Evolutionary conservation across 2,888 invertebrate genomes (phyloP).

Genomic region (Aphodius granarius): DNA sequence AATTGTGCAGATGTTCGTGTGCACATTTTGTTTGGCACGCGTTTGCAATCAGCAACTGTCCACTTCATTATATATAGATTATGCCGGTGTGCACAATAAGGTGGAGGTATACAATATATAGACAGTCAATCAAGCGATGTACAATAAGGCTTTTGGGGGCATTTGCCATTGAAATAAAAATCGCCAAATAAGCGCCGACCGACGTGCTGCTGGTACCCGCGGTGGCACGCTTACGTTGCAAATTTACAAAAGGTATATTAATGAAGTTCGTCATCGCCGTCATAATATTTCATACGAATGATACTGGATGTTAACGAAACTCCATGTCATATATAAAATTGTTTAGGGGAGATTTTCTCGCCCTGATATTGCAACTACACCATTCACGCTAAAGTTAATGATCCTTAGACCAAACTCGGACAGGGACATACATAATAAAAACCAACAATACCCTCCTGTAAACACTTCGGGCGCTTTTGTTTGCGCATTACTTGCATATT

Average conservation of each 20-base stretch:
- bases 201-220: neutral
- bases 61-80: neutral
- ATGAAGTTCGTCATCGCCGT: constrained; percentile 3
- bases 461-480: neutral
- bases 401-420: neutral
- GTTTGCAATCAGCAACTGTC: neutral
- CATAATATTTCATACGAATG: neutral
- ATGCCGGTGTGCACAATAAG: neutral
- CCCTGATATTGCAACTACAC: neutral
- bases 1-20: neutral
- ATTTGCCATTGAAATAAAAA: constrained; percentile 13
- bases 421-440: neutral
- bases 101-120: neutral
- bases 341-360: neutral
- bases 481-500: neutral
- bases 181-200: constrained; percentile 14
- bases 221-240: constrained; percentile 6
- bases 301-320: neutral
- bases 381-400: neutral
- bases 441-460: neutral
- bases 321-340: neutral
- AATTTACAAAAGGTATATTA: constrained; percentile 10
- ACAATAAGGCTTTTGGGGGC: neutral
- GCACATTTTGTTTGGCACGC: neutral
- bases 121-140: neutral